Evolutionary conservation across 2,797 vertebrate genomes (phyloP), one percentile per base, ranked within the genome.

Genomic region (Phrynocephalus forsythii): DNA sequence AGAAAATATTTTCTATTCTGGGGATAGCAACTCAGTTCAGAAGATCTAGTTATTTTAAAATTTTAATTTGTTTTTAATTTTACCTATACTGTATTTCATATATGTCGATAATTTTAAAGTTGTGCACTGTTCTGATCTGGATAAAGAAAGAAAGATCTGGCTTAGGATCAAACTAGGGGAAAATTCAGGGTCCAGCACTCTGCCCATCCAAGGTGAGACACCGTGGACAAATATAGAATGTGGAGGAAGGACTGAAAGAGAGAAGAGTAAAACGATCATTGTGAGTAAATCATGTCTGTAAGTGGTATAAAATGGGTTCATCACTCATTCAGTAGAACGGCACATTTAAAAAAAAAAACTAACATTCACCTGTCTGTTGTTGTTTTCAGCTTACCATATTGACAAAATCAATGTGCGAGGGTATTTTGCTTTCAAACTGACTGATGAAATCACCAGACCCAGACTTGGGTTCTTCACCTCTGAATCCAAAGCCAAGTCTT

Each of bases 341-440:
- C 77, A 82, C 75, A 69, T 1, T 88, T 85, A 52, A n/a, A 67
- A 30, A n/a, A 67, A 30, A 33, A 89, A 72, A 3, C 90, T 71
- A 84, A 85, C 22, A 44, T 38, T 66, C 6, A 18, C 6, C 3
- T 33, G 1, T 24, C 1, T 26, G 1, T 69, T 68, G 20, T 80
- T 76, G 24, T 93, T 86, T 79, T 9, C 94, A 99, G 99, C 98
- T 89, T 96, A 94, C 60, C 94, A 97, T 67, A 87, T 97, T 48
- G 98, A 99, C 90, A 96, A 97, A 84, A 95, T 99, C 90, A 98
- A 98, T 94, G 94, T 99, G 76, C 97, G 96, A 94, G 99, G 98
- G 78, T 99, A 99, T 91, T 99, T 98, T 0, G 91, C 98, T 7
- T 99, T 98, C 97, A 98, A 97, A 73, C 94, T 99, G 79, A 98